Conservation (phyloP, 1,140 invertebrate species). For the Diuraphis noxia region DNA sequence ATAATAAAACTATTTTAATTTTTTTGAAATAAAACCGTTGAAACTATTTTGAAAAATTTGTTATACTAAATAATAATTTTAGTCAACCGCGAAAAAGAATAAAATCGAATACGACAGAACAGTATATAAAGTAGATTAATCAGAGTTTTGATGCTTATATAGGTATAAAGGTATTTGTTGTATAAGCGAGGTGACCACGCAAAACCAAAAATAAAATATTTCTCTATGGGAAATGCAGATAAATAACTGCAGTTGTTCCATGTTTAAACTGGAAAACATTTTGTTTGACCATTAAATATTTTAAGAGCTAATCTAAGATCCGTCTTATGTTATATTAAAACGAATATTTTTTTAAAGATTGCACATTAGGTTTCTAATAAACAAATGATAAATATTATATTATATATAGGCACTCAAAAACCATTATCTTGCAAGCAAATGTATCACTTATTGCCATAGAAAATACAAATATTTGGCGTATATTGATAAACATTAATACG, state of each 20-base stretch:
- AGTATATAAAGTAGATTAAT: background rate
- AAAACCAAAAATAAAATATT: background rate
- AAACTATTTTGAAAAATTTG: background rate
- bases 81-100: background rate
- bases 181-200: background rate
- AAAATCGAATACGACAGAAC: background rate
- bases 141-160: background rate
- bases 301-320: background rate
- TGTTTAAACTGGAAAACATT: background rate
- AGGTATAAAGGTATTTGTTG: too few species aligned
- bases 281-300: background rate
- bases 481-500: background rate
- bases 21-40: too few species aligned
- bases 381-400: background rate
- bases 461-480: background rate
- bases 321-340: background rate
- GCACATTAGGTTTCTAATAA: background rate
- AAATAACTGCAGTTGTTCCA: background rate
- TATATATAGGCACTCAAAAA: background rate
- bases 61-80: background rate
- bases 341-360: background rate
- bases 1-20: background rate
- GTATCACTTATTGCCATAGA: background rate
- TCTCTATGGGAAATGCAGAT: background rate
- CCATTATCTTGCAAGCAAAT: background rate